Evolutionary conservation across 2,888 invertebrate genomes (phyloP).

Genomic region (Sylvicola fuscatus): DNA sequence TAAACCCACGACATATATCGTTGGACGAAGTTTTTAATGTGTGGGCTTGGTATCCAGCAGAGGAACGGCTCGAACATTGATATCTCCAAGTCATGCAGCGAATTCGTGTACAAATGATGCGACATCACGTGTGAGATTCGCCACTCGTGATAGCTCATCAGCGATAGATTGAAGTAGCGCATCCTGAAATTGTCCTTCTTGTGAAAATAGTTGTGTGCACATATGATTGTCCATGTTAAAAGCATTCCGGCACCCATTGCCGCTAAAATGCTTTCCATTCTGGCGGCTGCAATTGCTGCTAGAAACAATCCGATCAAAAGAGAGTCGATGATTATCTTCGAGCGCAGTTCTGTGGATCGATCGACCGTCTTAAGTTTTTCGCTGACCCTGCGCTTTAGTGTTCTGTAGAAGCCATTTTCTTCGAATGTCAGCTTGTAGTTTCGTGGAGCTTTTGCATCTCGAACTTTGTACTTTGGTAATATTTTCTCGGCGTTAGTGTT

Average conservation of each 20-base stretch:
- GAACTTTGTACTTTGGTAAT: conserved; percentile 41
- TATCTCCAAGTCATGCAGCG: conserved; percentile 51
- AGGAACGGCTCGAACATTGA: conserved; percentile 44
- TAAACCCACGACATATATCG: conserved; percentile 32
- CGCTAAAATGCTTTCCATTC: conserved; percentile 16
- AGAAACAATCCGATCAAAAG: conserved; percentile 20
- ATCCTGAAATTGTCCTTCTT: conserved; percentile 55
- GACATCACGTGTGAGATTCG: conserved; percentile 54
- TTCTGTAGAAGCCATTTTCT: conserved; percentile 51
- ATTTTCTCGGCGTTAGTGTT: conserved; percentile 31
- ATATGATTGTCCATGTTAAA: conserved; percentile 35
- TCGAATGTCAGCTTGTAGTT: conserved; percentile 54
- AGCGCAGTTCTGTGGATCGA: conserved; percentile 14
- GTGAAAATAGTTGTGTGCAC: conserved; percentile 61
- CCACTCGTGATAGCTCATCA: conserved; percentile 43
- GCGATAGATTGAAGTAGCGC: conserved; percentile 50
- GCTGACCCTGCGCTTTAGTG: conserved; percentile 37
- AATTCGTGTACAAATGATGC: conserved; percentile 62
- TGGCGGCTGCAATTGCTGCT: conserved; percentile 20
- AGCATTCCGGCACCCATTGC: conserved; percentile 30
- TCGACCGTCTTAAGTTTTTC: conserved; percentile 33
- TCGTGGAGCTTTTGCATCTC: conserved; percentile 38
- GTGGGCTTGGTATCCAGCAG: conserved; percentile 35
- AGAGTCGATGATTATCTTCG: conserved; percentile 20
- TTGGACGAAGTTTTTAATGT: conserved; percentile 29